Evolutionary conservation across 2,113 vertebrate species (phyloP).

Genomic region (Pachyramphus minor): DNA sequence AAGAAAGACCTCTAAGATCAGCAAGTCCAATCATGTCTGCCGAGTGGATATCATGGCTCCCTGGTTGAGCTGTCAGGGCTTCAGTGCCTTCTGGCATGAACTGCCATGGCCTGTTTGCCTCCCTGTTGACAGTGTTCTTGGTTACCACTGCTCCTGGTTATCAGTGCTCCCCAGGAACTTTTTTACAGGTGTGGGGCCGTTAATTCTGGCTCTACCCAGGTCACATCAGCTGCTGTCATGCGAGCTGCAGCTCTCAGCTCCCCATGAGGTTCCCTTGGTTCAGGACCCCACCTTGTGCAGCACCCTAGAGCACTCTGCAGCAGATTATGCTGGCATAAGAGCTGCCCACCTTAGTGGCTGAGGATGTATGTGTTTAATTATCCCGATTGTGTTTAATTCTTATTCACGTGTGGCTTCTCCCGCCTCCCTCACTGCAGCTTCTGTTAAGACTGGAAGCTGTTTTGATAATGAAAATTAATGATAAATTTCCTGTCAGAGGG

Average conservation of each 20-base stretch:
- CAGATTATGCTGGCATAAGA: not conserved
- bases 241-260: not conserved
- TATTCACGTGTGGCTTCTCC: not conserved
- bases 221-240: rapidly evolving
- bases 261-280: not conserved
- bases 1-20: not conserved
- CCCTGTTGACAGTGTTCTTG: not conserved
- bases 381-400: not conserved
- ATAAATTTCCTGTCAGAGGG: not conserved
- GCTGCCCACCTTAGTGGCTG: not conserved
- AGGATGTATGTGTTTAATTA: not conserved
- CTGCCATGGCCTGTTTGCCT: not conserved
- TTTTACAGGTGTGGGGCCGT: rapidly evolving
- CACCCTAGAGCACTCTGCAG: not conserved
- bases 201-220: rapidly evolving
- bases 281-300: rapidly evolving
- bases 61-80: not conserved
- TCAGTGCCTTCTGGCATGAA: rapidly evolving
- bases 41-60: not conserved
- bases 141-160: not conserved
- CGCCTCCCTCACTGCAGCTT: not conserved
- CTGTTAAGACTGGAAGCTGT: not conserved
- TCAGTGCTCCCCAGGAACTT: not conserved
- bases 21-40: not conserved
- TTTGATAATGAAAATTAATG: not conserved